Evolutionary conservation across 2,797 vertebrate species (phyloP), one percentile per base, ranked within the genome.

Genomic region (Peromyscus attwateri): DNA sequence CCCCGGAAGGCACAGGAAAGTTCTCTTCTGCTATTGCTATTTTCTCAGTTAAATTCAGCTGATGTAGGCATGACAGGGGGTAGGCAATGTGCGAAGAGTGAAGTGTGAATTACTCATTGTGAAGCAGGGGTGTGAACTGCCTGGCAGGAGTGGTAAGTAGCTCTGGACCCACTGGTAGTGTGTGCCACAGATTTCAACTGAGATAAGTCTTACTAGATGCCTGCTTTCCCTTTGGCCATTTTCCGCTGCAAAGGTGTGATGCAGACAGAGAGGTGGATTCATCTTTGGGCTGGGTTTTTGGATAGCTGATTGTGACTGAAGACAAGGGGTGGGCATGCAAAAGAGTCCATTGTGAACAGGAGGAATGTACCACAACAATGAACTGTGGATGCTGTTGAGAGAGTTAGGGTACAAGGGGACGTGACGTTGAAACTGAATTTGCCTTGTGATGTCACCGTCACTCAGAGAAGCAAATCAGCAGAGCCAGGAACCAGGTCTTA

Each of bases 31-130:
- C 57, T 60, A 19, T 55, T 96, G 94, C 93, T 96, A 29, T 95
- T 91, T 96, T 93, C 94, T 96, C 60, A 68, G 90, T 16, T 62
- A 92, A 82, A 89, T 95, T 37, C 64, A 84, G 62, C 66, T 89
- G 76, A 87, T 89, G 5, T 29, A 64, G 96, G 31, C 83, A 94
- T 70, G 89, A 46, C 82, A 97, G n/a, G 31, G n/a, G 34, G 90
- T 89, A 52, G 91, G 90, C 25, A 92, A 71, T 40, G 43, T 70
- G 91, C 88, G 57, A 92, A 95, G 73, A 87, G 82, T 82, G 79
- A 94, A 82, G 94, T 75, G 93, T 96, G 94, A 95, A 97, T 97
- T 92, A 92, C 64, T 98, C 97, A 97, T 70, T 23, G 0, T 1
- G 75, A 60, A 76, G 40, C 27, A 83, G 66, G 62, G 43, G 77